phyloP scores from a whole-genome alignment of 2,797 vertebrate species.

The Sciurus carolinensis region DNA sequence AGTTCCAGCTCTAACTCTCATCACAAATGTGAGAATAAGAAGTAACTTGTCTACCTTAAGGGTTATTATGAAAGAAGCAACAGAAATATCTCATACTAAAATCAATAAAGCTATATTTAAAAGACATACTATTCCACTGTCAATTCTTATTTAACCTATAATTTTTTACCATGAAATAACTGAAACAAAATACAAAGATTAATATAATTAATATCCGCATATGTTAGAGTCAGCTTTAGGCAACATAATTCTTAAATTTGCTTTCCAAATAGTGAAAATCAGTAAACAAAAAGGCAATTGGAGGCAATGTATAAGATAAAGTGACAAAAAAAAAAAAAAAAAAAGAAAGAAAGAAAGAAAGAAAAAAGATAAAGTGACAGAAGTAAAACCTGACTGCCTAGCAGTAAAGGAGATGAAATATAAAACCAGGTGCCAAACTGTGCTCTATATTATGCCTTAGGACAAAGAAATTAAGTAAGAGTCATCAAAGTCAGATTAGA shows the following conservation, averaged over 20 bases:
- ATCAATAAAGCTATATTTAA: not conserved
- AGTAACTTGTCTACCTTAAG: not conserved
- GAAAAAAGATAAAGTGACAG: not conserved
- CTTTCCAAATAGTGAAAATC: conserved; percentile 35
- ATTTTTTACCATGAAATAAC: conserved; percentile 17
- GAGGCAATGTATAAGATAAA: conserved; percentile 27
- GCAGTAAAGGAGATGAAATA: not conserved
- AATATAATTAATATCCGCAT: not conserved
- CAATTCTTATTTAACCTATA: not conserved
- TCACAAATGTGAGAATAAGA: conserved; percentile 25
- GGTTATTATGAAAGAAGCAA: not conserved
- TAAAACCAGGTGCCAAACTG: not conserved
- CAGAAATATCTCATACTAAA: conserved; percentile 28
- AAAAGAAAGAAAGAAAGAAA: too few species aligned
- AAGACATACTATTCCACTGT: conserved; percentile 28
- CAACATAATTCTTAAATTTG: conserved; percentile 48
- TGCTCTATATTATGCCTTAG: not conserved
- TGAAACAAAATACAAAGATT: conserved; percentile 32
- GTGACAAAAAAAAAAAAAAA: not conserved
- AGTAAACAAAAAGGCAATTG: not conserved
- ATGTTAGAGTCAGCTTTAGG: not conserved
- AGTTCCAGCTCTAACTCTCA: not conserved
- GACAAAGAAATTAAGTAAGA: not conserved
- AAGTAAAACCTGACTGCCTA: not conserved
- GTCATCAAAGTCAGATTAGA: not conserved